A percentile compares a stretch with the other conserved stretches of the same genome.
phyloP scores from a whole-genome alignment of 2,888 invertebrate genomes.

The Temnothorax ravouxi region DNA sequence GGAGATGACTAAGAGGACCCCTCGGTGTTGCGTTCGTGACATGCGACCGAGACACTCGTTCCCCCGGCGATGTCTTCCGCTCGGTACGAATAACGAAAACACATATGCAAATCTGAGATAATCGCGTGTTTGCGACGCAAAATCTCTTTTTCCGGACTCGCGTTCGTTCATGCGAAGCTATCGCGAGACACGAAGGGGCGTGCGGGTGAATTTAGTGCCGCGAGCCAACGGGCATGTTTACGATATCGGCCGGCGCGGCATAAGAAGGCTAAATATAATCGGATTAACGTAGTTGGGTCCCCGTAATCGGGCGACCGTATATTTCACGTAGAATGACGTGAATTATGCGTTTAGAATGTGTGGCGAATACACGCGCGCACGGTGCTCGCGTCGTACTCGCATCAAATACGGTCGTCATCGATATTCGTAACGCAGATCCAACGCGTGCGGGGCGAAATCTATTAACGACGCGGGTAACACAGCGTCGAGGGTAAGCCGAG shows the following conservation, averaged over 20 bases:
- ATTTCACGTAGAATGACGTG: conserved; percentile 2
- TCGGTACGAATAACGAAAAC: not conserved
- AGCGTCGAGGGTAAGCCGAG: conserved; percentile 1
- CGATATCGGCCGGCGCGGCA: not conserved
- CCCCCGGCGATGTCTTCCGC: conserved; percentile 31
- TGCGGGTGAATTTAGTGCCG: conserved; percentile 1
- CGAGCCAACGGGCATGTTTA: conserved; percentile 1
- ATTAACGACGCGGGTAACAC: conserved; percentile 31
- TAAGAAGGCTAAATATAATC: conserved; percentile 44
- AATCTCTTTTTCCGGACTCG: conserved; percentile 14
- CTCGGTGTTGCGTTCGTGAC: conserved; percentile 57
- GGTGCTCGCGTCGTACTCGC: not conserved
- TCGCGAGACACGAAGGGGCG: not conserved
- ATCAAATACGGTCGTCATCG: conserved; percentile 27
- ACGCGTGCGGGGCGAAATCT: not conserved
- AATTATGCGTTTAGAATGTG: not conserved
- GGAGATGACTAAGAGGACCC: conserved; percentile 66
- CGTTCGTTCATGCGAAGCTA: not conserved
- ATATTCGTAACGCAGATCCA: conserved; percentile 34
- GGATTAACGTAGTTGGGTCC: conserved; percentile 22
- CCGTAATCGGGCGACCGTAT: conserved; percentile 7
- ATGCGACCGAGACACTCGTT: conserved; percentile 61
- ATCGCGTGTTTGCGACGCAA: conserved; percentile 12
- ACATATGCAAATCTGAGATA: conserved; percentile 19
- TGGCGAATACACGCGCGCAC: not conserved